phyloP scores from a whole-genome alignment of 2,888 invertebrate genomes.

The Ophioninae sp. region DNA sequence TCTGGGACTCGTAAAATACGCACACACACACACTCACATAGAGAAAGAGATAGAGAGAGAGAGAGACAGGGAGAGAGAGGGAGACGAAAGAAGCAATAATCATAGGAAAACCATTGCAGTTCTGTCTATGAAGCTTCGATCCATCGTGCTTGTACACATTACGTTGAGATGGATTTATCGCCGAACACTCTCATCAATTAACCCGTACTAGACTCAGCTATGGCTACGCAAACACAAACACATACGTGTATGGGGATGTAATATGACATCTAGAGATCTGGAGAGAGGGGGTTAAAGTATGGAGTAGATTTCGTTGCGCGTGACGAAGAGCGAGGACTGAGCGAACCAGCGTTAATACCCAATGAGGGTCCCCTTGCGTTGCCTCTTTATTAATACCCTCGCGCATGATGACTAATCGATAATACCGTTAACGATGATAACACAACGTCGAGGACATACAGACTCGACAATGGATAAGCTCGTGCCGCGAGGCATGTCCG shows the following conservation, averaged over 20 bases:
- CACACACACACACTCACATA: no score
- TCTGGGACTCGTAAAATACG: no score
- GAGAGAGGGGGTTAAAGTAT: no score
- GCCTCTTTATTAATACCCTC: conserved; percentile 52
- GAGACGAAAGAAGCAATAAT: not conserved
- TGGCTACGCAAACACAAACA: conserved; percentile 14
- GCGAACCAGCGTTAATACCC: conserved; percentile 36
- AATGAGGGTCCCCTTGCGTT: conserved; percentile 28
- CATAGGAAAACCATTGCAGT: conserved; percentile 13
- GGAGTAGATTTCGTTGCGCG: conserved; percentile 44
- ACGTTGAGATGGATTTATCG: conserved; percentile 57
- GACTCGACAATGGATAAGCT: conserved; percentile 7
- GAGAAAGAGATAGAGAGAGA: conserved; percentile 14
- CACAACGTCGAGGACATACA: conserved; percentile 37
- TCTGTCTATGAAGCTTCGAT: conserved; percentile 43
- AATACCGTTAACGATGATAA: conserved; percentile 50
- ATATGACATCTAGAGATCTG: conserved; percentile 8
- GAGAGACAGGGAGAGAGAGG: not conserved
- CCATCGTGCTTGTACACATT: conserved; percentile 39
- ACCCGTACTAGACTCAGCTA: not conserved
- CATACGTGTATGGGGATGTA: not conserved
- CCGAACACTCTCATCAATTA: conserved; percentile 24
- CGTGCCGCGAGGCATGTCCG: not conserved
- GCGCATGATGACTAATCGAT: conserved; percentile 49
- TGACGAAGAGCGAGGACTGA: conserved; percentile 48